Evolutionary conservation across 2,113 vertebrate species (phyloP), one percentile per base, ranked within the genome.

Genomic region (Eudyptes chrysolophus): DNA sequence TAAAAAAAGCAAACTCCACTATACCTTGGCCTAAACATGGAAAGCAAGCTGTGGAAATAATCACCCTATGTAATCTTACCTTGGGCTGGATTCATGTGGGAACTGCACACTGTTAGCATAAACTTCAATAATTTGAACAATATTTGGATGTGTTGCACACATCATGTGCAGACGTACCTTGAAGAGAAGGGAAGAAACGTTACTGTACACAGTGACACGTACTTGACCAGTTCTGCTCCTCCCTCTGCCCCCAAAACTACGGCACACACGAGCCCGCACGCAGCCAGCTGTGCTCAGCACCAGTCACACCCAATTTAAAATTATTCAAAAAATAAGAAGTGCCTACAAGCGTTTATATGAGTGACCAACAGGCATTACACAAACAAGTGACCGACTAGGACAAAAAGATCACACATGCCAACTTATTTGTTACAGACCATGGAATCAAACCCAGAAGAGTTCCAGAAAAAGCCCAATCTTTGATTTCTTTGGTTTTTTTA

Each of bases 71-170:
- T 27, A 60, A 72, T 85, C 97, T 98, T 98, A 99, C 99, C 99
- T 99, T 89, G 99, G 99, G 96, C 99, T 99, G 98, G 99, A 99
- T 96, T 99, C 99, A 75, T 99, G 99, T 70, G 99, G 99, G 96
- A 99, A 99, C 98, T 99, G 99, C 96, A 99, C 99, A 97, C 99
- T 99, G 97, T 99, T 99, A 96, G 99, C 99, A 76, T 99, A 99
- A 95, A 99, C 99, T 97, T 99, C 99, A 93, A 99, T 97, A 85
- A 99, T 99, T 82, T 99, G 99, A 83, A 99, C 99, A 84, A 99
- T 99, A 96, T 99, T 99, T 75, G 99, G 98, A 93, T 99, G 99
- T 76, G 98, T 98, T 75, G 99, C 99, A 97, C 99, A 99, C 99
- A 99, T 99, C 99, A 99, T 99, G 96, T 99, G 99, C 96, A 99